Percentiles rank a stretch among this genome's conserved stretches.
Conservation (phyloP, 2,113 vertebrate genomes). For the Zosterops lateralis region DNA sequence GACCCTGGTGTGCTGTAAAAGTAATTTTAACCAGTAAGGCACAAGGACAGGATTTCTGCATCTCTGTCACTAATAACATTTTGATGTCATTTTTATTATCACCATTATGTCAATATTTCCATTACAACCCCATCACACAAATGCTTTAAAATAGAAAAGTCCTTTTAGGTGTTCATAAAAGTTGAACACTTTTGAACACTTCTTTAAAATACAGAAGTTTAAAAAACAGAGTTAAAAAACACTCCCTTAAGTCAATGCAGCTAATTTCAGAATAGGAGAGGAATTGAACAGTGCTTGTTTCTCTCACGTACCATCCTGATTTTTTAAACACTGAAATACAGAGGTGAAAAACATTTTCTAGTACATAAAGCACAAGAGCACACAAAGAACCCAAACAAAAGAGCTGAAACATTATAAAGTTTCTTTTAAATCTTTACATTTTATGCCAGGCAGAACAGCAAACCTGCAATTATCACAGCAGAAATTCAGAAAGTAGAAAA, state of each 20-base stretch:
- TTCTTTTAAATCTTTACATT: neutral
- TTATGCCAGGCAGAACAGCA: neutral
- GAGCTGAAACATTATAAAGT: neutral
- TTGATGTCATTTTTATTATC: neutral
- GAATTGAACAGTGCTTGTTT: neutral
- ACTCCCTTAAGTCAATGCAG: neutral
- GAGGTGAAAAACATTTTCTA: neutral
- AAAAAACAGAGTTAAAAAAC: neutral
- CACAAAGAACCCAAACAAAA: neutral
- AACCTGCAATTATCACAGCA: neutral
- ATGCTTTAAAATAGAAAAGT: slow-evolving; percentile 17
- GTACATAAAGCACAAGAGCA: neutral
- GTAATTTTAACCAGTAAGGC: neutral
- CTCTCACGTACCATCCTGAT: neutral
- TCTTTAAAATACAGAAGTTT: slow-evolving; percentile 3
- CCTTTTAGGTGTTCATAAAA: slow-evolving; percentile 13
- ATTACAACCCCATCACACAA: neutral
- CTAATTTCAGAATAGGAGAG: slow-evolving; percentile 30
- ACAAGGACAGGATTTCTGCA: neutral
- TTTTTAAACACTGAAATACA: neutral
- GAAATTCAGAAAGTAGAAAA: neutral
- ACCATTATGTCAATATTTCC: neutral
- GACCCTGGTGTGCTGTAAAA: neutral
- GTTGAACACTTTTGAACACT: slow-evolving; percentile 12
- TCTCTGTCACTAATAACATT: neutral